phyloP scores from a whole-genome alignment of 2,113 vertebrate genomes.

The zebrafish (Danio rerio) region DNA sequence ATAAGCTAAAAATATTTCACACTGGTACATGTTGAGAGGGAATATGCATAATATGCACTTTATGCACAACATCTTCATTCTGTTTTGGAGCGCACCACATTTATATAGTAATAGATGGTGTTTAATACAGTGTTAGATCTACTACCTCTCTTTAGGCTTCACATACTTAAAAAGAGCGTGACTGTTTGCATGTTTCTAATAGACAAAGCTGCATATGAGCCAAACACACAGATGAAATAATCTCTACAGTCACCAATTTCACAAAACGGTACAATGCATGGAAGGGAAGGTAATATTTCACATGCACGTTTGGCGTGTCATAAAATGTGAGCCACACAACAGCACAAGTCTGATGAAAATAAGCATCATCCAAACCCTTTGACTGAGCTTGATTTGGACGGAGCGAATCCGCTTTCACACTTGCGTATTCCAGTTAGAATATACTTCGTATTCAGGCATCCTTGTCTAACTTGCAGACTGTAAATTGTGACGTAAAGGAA shows the following conservation, averaged over 20 bases:
- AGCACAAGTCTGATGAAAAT: conserved; percentile 12
- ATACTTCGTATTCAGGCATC: not conserved
- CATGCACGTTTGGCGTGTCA: conserved; percentile 21
- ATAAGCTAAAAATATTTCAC: conserved; percentile 51
- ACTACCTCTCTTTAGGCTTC: conserved; percentile 47
- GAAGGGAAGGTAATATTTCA: not conserved
- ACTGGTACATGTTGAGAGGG: conserved; percentile 49
- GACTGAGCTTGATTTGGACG: not conserved
- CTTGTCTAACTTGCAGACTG: not conserved
- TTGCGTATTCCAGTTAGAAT: conserved; percentile 25
- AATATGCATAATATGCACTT: conserved; percentile 47
- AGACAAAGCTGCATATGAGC: conserved; percentile 37
- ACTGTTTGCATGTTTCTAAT: conserved; percentile 41
- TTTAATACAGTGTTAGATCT: conserved; percentile 57
- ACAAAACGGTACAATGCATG: not conserved
- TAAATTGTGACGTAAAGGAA: not conserved
- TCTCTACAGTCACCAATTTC: not conserved
- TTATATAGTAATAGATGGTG: conserved; percentile 41
- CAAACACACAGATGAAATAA: conserved; percentile 2
- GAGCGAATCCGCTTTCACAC: not conserved
- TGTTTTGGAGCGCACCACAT: conserved; percentile 35
- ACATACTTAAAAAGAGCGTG: conserved; percentile 38
- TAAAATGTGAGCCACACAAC: not conserved
- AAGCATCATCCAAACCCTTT: conserved; percentile 2
- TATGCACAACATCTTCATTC: conserved; percentile 52